Conservation (phyloP, 2,113 vertebrate species). For the Caranx melampygus region DNA sequence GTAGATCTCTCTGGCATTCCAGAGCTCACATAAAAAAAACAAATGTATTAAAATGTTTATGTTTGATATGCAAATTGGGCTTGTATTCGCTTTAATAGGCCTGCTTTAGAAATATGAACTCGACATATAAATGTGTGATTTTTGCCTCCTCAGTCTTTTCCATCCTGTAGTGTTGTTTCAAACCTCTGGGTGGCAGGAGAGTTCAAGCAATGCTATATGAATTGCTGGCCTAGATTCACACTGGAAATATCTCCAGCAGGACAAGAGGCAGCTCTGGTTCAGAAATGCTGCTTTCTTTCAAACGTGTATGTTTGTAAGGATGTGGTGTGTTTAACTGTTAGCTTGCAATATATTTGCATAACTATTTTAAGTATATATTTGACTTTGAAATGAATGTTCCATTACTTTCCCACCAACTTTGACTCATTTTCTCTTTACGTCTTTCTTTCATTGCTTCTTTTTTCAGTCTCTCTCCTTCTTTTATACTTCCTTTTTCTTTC, state of each 20-base stretch:
- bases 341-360: conserved; percentile 53
- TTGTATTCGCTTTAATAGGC: conserved; percentile 23
- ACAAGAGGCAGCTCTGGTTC: conserved; percentile 36
- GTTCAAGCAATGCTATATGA: conserved; percentile 65
- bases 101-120: conserved; percentile 10
- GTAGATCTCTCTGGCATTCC: not conserved
- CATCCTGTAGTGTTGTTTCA: conserved; percentile 36
- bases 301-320: conserved; percentile 63
- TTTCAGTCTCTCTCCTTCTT: conserved; percentile 19
- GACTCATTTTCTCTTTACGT: not conserved
- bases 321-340: conserved; percentile 53
- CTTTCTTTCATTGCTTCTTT: not conserved
- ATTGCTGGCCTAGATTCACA: conserved; percentile 31
- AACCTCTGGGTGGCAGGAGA: conserved; percentile 78
- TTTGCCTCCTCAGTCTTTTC: not conserved
- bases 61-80: conserved; percentile 17
- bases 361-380: conserved; percentile 53
- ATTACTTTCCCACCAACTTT: conserved; percentile 28
- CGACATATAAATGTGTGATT: not conserved
- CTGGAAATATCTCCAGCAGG: conserved; percentile 34
- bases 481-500: not conserved
- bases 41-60: conserved; percentile 7
- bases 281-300: conserved; percentile 61
- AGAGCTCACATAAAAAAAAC: not conserved
- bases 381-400: conserved; percentile 45